A percentile compares a stretch with the other conserved stretches of the same genome.
Conservation (phyloP, 2,888 invertebrate species). For the Melanchra persicariae region DNA sequence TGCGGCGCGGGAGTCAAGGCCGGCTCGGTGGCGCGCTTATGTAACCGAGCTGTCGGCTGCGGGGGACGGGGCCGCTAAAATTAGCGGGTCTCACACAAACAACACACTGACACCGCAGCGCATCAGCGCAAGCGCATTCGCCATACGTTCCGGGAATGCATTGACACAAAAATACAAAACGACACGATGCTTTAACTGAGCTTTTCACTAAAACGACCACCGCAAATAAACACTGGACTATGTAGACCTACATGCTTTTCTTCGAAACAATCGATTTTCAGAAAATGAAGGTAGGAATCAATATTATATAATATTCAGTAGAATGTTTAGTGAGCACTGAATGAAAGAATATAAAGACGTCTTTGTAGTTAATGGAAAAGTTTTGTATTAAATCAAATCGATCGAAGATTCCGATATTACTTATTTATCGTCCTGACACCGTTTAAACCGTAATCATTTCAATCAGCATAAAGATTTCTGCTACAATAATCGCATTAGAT, state of each 20-base stretch:
- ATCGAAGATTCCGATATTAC: constrained; percentile 29
- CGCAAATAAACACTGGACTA: constrained; percentile 42
- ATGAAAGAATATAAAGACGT: constrained; percentile 42
- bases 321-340: constrained; percentile 48
- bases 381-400: constrained; percentile 44
- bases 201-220: constrained; percentile 24
- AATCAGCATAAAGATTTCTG: constrained; percentile 41
- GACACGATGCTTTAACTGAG: constrained; percentile 33
- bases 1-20: constrained; percentile 90
- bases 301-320: constrained; percentile 67
- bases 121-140: constrained; percentile 74
- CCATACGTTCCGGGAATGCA: constrained; percentile 61
- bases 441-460: constrained; percentile 38
- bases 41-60: constrained; percentile 76
- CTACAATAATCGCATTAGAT: constrained; percentile 45
- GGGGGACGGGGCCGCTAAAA: constrained; percentile 86
- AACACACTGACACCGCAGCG: constrained; percentile 78
- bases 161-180: constrained; percentile 38
- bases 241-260: constrained; percentile 40
- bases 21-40: constrained; percentile 84
- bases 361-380: constrained; percentile 41
- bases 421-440: constrained; percentile 44
- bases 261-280: constrained; percentile 45
- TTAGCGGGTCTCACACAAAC: constrained; percentile 87
- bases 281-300: constrained; percentile 59